These are phyloP conservation scores for Graphium colonna DNA, from an alignment of 2,888 invertebrate species.

Conservation along the genomic window DNA sequence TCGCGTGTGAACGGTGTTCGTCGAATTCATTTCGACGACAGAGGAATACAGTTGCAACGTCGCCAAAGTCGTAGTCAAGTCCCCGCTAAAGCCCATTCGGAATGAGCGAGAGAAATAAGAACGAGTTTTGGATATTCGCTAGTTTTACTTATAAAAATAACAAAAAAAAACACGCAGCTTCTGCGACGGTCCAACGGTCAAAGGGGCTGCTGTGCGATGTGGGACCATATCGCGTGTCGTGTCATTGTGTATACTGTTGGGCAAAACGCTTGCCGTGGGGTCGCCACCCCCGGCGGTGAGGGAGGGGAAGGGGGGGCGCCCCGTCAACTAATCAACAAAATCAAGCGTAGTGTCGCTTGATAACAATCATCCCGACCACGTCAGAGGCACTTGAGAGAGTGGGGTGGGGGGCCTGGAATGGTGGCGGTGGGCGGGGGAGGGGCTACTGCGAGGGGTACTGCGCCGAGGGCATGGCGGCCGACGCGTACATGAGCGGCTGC, in stretches of 20 bases:
- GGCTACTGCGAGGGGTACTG: constrained; percentile 92
- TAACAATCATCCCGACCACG: constrained; percentile 21
- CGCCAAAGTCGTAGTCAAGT: too few species aligned
- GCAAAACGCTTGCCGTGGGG: neutral
- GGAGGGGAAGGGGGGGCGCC: neutral
- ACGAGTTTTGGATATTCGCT: constrained; percentile 4
- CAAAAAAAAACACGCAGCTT: neutral
- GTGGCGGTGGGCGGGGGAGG: constrained; percentile 11
- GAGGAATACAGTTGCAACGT: too few species aligned
- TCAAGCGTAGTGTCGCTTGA: constrained; percentile 20
- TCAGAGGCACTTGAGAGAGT: constrained; percentile 19
- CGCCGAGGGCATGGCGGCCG: constrained; percentile 88
- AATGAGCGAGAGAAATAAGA: neutral
- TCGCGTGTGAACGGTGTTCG: neutral
- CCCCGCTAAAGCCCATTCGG: neutral
- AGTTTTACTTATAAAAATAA: constrained; percentile 20
- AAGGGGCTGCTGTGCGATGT: neutral
- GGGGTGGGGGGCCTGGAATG: constrained; percentile 9
- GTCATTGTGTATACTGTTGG: neutral
- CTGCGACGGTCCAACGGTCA: neutral
- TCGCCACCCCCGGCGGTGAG: too few species aligned
- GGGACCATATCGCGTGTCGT: neutral
- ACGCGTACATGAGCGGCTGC: constrained; percentile 85
- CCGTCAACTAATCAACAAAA: constrained; percentile 10
- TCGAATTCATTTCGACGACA: too few species aligned